Evolutionary conservation across 2,113 vertebrate species (phyloP), one percentile per base, ranked within the genome.

Genomic region (Puma concolor): DNA sequence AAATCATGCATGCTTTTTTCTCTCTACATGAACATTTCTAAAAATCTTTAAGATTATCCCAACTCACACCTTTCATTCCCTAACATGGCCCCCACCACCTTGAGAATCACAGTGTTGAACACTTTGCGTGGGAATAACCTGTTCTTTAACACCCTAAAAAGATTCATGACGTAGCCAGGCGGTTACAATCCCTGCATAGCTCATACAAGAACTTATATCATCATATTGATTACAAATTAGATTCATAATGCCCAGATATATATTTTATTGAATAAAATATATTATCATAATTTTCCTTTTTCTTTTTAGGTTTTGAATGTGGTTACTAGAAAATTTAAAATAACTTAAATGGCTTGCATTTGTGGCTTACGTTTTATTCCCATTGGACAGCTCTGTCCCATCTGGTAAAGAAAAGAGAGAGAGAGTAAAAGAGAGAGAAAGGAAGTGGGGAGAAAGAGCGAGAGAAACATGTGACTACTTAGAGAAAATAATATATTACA

Each of bases 251-350:
- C 83, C 80, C 77, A 76, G 27, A 66, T 91, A 66, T 87, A 84
- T 57, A 21, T 25, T 79, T 16, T 54, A 0, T 82, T 86, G 76
- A 93, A 48, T 71, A 60, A 91, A 93, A 96, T 38, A 72, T 16
- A 36, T 67, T 88, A 21, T 85, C n/a, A 69, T 4, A 48, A 72
- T 52, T 97, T 31, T 27, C 50, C 9, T 44, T 2, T 83, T 90
- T 67, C 15, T 86, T 92, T 88, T 89, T n/a, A 31, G 57, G 76
- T 95, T 94, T 96, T 80, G 17, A 81, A 50, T 69, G 7, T 83
- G 31, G 63, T 76, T 86, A 80, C 29, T 54, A 88, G 15, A 91
- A 97, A 50, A 84, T 33, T 69, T 91, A 41, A 93, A 93, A 60
- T 93, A 52, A 76, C 3, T n/a, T 84, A 48, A 41, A 5, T 80